A percentile compares a stretch with the other conserved stretches of the same genome.
Conservation (phyloP, 2,797 vertebrate species). For the Ctenochaetus hawaiiensis region DNA sequence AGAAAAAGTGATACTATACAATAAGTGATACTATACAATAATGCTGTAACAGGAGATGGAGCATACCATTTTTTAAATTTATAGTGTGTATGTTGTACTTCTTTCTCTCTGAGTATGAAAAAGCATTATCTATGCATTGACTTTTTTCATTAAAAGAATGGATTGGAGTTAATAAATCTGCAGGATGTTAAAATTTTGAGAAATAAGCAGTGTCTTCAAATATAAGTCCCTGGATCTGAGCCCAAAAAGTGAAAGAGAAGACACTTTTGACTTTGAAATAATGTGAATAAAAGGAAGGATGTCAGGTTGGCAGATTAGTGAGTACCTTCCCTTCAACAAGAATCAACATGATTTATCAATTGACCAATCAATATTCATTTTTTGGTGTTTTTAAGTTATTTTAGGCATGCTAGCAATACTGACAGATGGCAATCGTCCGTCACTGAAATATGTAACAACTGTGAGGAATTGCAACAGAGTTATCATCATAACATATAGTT, state of each 20-base stretch:
- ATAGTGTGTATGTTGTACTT: conserved; percentile 7
- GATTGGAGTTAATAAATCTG: conserved; percentile 26
- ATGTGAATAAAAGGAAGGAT: not conserved
- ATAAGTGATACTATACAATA: conserved; percentile 24
- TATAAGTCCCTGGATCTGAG: not conserved
- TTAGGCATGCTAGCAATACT: not conserved
- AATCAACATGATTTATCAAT: not conserved
- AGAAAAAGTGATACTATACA: conserved; percentile 13
- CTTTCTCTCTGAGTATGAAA: conserved; percentile 19
- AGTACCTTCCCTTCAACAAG: not conserved
- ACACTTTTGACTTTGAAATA: conserved; percentile 7
- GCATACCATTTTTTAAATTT: conserved; percentile 23
- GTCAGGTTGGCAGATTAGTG: not conserved
- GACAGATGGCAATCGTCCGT: not conserved
- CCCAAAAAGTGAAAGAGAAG: not conserved
- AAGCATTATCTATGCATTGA: conserved; percentile 21
- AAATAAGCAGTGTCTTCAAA: not conserved
- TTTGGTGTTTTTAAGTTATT: not conserved
- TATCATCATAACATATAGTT: not conserved
- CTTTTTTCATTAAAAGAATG: conserved; percentile 12
- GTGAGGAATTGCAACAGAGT: not conserved
- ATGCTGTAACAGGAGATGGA: conserved; percentile 27
- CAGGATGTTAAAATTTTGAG: not conserved
- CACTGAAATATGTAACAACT: no score
- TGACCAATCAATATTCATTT: no score